phyloP scores from a whole-genome alignment of 2,797 vertebrate species.

The Muscicapa comitata region DNA sequence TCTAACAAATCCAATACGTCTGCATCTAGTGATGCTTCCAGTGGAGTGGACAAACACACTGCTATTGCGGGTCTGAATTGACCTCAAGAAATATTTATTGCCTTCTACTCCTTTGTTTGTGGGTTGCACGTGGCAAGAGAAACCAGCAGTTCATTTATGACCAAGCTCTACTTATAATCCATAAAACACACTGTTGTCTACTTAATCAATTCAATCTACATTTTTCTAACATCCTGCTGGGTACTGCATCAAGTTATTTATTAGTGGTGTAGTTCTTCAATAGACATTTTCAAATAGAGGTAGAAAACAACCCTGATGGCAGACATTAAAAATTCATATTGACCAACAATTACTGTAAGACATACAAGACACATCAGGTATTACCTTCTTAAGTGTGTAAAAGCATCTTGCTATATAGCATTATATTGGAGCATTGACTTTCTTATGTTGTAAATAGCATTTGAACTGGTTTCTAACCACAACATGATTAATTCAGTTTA shows the following conservation, averaged over 20 bases:
- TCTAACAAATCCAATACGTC: neutral
- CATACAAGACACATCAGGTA: neutral
- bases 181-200: neutral
- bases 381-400: neutral
- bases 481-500: neutral
- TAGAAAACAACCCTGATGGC: neutral
- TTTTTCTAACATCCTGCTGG: neutral
- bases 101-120: neutral
- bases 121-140: neutral
- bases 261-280: neutral
- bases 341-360: neutral
- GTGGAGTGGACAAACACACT: neutral
- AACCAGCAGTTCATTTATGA: neutral
- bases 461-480: neutral
- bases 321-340: neutral
- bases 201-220: neutral
- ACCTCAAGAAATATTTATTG: neutral
- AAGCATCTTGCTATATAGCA: neutral
- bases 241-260: neutral
- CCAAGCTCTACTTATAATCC: neutral
- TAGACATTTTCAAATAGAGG: neutral
- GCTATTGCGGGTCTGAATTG: neutral
- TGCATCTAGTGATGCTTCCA: neutral
- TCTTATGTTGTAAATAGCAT: neutral
- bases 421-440: neutral